Base-by-base conservation (phyloP, 2,113 vertebrate genomes). In the Thermophis baileyi region DNA sequence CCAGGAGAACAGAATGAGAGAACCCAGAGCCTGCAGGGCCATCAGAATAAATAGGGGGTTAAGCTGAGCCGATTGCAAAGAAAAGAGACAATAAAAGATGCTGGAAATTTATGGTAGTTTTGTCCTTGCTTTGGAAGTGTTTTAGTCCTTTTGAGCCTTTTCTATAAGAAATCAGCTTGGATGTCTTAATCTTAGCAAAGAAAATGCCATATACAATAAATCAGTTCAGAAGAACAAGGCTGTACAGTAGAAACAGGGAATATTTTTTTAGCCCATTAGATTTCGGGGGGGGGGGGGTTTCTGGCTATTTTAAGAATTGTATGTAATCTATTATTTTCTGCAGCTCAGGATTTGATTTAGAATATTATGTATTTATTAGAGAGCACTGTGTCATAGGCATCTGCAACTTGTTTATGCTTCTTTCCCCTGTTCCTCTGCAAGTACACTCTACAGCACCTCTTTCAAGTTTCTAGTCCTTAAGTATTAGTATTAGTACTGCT, bases 1-100 rank as follows among this genome's bases (percentile, higher is more conserved):
- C 1, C 93, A 90, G 92, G 60, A 94, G 69, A 93, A 91, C 92
- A 93, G 93, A 89, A 16, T 92, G 87, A 91, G 44, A 57, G 90
- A 54, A 14, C 74, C 93, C 94, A 3, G 87, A 89, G 27, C 94
- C 93, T 90, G 69, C 90, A 93, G 92, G 92, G 86, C 89, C 94
- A 94, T 94, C 88, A 93, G 93, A 92, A 95, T 94, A 90, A 14
- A 69, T 57, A 46, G 49, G 93, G 91, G 91, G 94, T 94, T 91
- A 94, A 92, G 74, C 3, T 95, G 93, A 96, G 95, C 93, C 93
- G 90, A 94, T 93, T 30, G 46, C 88, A 86, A 94, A 53, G 85
- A 95, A 91, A 0, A 3, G 92, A 88, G 49, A 92, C 91, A 90
- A 93, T 1, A 30, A 96, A 96, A 92, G 94, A 63, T 92, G 40